Evolutionary conservation across 2,797 vertebrate genomes (phyloP).

Genomic region (Rhinoraja longicauda): DNA sequence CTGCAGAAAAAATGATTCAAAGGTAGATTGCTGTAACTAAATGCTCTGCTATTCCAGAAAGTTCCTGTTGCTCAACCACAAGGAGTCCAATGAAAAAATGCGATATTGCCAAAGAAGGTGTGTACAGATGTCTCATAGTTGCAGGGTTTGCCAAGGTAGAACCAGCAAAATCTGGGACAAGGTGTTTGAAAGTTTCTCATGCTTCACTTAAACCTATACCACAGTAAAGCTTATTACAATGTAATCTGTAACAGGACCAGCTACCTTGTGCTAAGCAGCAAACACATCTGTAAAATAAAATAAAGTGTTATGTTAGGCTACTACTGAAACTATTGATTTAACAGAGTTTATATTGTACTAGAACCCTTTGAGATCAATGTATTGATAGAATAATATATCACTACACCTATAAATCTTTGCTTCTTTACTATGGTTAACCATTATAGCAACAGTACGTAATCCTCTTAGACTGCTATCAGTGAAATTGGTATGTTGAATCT

Average conservation of each 20-base stretch:
- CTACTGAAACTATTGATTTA: conserved; percentile 35
- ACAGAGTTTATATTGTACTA: conserved; percentile 37
- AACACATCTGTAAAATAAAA: conserved; percentile 38
- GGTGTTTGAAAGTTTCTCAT: background rate
- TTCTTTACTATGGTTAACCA: conserved; percentile 33
- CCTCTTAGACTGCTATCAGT: conserved; percentile 15
- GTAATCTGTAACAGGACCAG: background rate
- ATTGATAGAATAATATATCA: conserved; percentile 39
- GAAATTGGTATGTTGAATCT: conserved; percentile 26
- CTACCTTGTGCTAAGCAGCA: conserved; percentile 13
- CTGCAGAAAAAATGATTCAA: too few relatives aligned
- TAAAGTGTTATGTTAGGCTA: conserved; percentile 39
- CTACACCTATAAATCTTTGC: conserved; percentile 9
- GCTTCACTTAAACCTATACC: background rate
- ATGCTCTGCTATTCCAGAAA: too few relatives aligned
- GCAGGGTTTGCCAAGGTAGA: too few relatives aligned
- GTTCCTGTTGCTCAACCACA: too few relatives aligned
- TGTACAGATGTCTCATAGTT: too few relatives aligned
- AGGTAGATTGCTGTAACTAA: too few relatives aligned
- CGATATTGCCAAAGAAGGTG: too few relatives aligned
- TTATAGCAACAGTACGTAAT: background rate
- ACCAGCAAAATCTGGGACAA: too few relatives aligned
- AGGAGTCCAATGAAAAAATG: too few relatives aligned
- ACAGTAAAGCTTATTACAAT: background rate
- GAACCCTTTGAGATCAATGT: conserved; percentile 34